Evolutionary conservation across 2,113 vertebrate species (phyloP).

Genomic region (Petromus typicus): DNA sequence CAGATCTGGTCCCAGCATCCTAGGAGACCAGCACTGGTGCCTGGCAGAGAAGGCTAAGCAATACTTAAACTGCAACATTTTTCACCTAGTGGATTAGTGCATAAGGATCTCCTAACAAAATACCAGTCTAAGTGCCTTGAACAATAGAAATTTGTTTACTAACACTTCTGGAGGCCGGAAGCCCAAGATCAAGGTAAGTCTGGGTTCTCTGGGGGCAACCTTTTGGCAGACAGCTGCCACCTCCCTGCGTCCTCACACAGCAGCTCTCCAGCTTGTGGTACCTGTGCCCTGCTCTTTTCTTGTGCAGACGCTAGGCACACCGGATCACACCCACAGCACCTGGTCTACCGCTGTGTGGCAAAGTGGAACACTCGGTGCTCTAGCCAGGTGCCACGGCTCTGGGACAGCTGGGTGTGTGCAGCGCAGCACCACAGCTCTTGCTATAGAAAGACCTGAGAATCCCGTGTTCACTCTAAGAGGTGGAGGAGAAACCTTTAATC

Average conservation of each 20-base stretch:
- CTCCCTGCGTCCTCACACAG: background rate
- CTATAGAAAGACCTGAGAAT: too few relatives aligned
- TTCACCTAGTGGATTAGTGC: background rate
- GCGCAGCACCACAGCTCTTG: too few relatives aligned
- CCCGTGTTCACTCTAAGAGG: too few relatives aligned
- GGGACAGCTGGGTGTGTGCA: too few relatives aligned
- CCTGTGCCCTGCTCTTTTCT: background rate
- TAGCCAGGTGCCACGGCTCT: too few relatives aligned
- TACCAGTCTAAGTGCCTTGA: background rate
- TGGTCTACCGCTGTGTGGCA: background rate
- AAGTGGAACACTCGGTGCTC: too few relatives aligned
- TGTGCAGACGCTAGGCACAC: background rate
- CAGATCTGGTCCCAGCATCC: background rate
- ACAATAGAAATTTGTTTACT: background rate
- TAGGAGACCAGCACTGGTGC: background rate
- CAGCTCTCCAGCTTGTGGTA: background rate
- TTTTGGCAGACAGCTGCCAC: background rate
- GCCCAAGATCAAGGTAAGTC: background rate
- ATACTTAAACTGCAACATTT: background rate
- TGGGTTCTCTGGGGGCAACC: background rate
- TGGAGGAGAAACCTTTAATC: too few relatives aligned
- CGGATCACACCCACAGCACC: background rate
- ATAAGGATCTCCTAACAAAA: background rate
- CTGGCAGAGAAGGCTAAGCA: background rate
- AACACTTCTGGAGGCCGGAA: background rate